Evolutionary conservation across 2,888 invertebrate species (phyloP).

Genomic region (Troides helena): DNA sequence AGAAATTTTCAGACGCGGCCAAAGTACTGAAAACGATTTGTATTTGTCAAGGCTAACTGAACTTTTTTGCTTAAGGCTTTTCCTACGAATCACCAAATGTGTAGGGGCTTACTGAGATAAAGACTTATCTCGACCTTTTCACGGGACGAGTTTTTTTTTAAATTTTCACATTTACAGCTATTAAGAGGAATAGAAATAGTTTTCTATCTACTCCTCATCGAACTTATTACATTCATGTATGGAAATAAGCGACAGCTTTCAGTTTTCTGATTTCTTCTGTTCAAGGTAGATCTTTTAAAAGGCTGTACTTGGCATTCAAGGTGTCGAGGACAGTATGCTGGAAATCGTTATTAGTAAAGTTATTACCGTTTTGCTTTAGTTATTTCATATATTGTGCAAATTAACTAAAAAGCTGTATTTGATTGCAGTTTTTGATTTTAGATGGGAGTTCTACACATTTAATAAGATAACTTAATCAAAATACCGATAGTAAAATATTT

Average conservation of each 20-base stretch:
- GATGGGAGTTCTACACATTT: too few species aligned
- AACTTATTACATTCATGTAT: not conserved
- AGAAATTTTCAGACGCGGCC: slow-evolving; percentile 35
- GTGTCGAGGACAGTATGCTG: too few species aligned
- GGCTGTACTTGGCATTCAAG: too few species aligned
- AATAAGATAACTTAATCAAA: too few species aligned
- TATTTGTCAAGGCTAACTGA: slow-evolving; percentile 30
- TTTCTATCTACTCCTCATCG: not conserved
- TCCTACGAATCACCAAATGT: slow-evolving; percentile 12
- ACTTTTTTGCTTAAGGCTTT: slow-evolving; percentile 24
- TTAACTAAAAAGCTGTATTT: too few species aligned
- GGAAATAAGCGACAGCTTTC: not conserved
- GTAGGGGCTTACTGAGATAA: slow-evolving; percentile 1
- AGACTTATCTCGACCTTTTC: slow-evolving; percentile 1
- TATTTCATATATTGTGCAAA: too few species aligned
- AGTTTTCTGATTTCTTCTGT: too few species aligned
- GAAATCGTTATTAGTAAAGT: too few species aligned
- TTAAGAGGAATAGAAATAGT: not conserved
- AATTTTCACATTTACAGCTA: not conserved
- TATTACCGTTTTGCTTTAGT: too few species aligned
- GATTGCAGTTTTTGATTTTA: too few species aligned
- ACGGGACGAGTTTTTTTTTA: not conserved
- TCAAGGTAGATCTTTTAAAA: too few species aligned
- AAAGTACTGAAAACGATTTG: slow-evolving; percentile 38
- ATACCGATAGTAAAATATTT: too few species aligned